Evolutionary conservation across 2,888 invertebrate genomes (phyloP), one percentile per base, ranked within the genome.

Genomic region (Plusia festucae): DNA sequence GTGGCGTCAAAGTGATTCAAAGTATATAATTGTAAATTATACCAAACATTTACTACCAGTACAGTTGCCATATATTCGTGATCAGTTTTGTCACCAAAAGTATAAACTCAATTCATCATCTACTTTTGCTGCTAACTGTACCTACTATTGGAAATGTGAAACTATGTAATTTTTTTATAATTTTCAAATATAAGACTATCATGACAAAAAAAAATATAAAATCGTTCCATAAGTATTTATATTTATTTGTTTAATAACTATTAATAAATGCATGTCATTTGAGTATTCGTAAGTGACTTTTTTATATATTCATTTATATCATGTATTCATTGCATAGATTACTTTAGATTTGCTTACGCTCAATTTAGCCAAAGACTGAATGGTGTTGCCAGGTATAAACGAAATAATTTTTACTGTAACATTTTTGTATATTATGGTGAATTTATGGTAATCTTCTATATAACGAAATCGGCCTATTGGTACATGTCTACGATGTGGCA

Each of bases 351-450:
- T 82, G 81, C 82, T 84, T 88, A 80, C 84, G 92, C 92, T 93
- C 92, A 92, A 92, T 85, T 78, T 88, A 85, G 88, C 92, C 92
- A 93, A 93, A 93, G 93, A 93, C 91, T 90, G 90, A 90, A 84
- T 79, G 82, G 75, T 82, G 81, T 77, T 78, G 79, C 75, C 71
- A 75, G 73, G 78, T 78, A 70, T 64, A 68, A 70, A 61, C 68
- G 51, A 73, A 69, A 73, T 82, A 65, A 63, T 78, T 61, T 77
- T 70, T 60, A 40, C 49, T 58, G 65, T 70, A 62, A 52, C 68
- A 52, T 67, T 55, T 69, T 70, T 78, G 65, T 78, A 76, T 71
- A 67, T 70, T 70, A 60, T 69, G 56, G 54, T 69, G 27, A 54
- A 27, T 57, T 73, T 56, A 8, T 66, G 24, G 51, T 46, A 53